phyloP scores from a whole-genome alignment of 2,888 invertebrate genomes.

The Pecten maximus region DNA sequence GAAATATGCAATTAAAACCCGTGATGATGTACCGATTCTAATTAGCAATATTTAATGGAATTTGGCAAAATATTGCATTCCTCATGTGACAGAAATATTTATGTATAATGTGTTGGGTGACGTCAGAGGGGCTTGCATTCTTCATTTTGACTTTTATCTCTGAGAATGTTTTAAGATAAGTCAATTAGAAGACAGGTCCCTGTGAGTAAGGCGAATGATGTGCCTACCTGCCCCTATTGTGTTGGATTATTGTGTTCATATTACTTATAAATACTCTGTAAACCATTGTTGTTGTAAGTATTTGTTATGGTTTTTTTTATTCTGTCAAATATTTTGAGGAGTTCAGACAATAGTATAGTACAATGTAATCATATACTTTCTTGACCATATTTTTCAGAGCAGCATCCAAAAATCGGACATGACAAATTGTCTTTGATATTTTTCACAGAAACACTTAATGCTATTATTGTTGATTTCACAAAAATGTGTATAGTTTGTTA shows the following conservation, averaged over 20 bases:
- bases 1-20: not conserved
- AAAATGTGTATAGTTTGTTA: too few species aligned
- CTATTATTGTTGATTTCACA: too few species aligned
- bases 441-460: too few species aligned
- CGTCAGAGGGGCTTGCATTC: not conserved
- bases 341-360: too few species aligned
- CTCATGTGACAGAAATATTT: not conserved
- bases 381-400: not conserved
- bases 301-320: not conserved
- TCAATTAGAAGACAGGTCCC: not conserved
- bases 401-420: not conserved
- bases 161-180: not conserved
- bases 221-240: not conserved
- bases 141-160: not conserved
- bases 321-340: not conserved
- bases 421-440: too few species aligned
- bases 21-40: not conserved
- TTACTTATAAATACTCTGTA: slow-evolving; percentile 7
- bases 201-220: not conserved
- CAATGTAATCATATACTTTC: not conserved
- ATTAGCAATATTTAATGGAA: not conserved
- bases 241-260: slow-evolving; percentile 8
- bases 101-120: not conserved
- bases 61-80: not conserved
- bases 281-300: not conserved